A percentile compares a stretch with the other conserved stretches of the same genome.
phyloP scores from a whole-genome alignment of 2,888 invertebrate genomes.

The Andrena bicolor region DNA sequence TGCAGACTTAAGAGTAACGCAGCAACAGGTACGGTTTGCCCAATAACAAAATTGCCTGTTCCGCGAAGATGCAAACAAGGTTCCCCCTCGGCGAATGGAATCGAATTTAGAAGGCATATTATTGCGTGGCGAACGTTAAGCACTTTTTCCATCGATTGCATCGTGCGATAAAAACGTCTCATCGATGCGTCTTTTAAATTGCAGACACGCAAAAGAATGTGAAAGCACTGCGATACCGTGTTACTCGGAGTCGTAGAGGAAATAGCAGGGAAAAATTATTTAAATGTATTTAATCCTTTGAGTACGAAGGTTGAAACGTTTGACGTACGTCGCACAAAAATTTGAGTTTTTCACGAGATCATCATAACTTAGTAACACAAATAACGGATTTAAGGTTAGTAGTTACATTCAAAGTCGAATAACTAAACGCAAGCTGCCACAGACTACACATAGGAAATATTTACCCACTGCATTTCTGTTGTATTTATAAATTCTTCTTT shows the following conservation, averaged over 20 bases:
- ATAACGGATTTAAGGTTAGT: too few relatives aligned
- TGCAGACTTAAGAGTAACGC: background rate
- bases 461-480: too few relatives aligned
- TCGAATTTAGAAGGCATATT: slow-evolving; percentile 1
- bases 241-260: background rate
- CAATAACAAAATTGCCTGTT: slow-evolving; percentile 34
- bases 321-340: too few relatives aligned
- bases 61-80: background rate
- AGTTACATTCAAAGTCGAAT: too few relatives aligned
- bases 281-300: background rate
- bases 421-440: too few relatives aligned
- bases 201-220: background rate
- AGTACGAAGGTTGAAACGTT: too few relatives aligned
- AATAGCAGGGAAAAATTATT: background rate
- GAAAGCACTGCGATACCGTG: background rate
- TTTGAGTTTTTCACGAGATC: too few relatives aligned
- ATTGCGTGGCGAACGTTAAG: background rate
- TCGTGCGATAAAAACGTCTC: background rate
- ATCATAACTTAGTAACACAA: too few relatives aligned
- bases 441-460: too few relatives aligned
- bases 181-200: background rate
- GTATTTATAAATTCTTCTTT: too few relatives aligned
- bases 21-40: slow-evolving; percentile 45
- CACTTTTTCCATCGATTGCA: background rate
- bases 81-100: background rate